phyloP scores from a whole-genome alignment of 2,113 vertebrate genomes.

The Gymnogyps californianus region DNA sequence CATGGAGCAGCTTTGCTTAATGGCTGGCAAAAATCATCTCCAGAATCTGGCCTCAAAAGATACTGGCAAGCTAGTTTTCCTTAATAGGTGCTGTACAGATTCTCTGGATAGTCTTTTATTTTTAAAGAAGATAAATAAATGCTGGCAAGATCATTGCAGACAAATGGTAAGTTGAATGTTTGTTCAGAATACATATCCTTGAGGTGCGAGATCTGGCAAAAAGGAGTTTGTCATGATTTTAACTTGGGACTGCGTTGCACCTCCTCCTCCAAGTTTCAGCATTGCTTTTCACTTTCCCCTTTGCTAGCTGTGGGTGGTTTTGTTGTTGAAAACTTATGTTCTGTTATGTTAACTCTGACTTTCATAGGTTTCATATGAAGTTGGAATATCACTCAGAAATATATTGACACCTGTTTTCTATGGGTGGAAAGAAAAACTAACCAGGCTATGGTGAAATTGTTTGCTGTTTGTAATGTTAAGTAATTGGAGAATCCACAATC shows the following conservation, averaged over 20 bases:
- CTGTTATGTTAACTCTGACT: not conserved
- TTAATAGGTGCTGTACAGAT: conserved; percentile 76
- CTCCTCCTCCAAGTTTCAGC: not conserved
- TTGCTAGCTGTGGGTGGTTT: not conserved
- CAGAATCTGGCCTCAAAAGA: not conserved
- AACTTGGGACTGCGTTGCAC: not conserved
- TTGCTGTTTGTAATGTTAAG: not conserved
- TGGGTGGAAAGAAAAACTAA: not conserved
- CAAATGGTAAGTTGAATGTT: conserved; percentile 78
- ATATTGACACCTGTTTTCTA: not conserved
- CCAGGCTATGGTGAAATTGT: not conserved
- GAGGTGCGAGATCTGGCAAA: not conserved
- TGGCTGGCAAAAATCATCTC: not conserved
- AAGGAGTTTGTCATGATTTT: not conserved
- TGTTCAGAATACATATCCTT: not conserved
- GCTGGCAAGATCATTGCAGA: conserved; percentile 85
- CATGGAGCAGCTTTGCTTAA: not conserved
- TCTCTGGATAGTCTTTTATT: conserved; percentile 81
- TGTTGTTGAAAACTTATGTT: not conserved
- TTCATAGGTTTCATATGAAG: not conserved
- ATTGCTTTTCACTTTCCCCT: not conserved
- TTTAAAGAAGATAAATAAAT: conserved; percentile 83
- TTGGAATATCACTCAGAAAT: not conserved
- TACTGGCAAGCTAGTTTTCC: conserved; percentile 49
- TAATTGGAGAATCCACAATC: not conserved